Base-by-base conservation (phyloP, 2,113 vertebrate genomes). In the Ceyx melanurus region DNA sequence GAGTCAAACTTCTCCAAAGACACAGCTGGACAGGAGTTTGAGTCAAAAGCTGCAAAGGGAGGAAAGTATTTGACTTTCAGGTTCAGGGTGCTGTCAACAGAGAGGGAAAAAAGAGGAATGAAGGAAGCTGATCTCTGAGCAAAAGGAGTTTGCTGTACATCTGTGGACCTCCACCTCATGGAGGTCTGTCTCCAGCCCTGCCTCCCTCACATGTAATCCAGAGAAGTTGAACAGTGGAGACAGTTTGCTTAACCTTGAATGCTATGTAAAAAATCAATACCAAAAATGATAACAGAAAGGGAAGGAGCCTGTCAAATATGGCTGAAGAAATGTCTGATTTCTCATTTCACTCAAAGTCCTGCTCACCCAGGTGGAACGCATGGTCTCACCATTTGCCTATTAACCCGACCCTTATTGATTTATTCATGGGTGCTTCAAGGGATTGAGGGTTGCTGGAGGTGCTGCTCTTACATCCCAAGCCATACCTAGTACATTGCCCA, bases 261-360 rank as follows among this genome's bases (percentile, higher is more conserved):
- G 60, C 31, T 29, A 15, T 0, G 1, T 13, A 15, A 81, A 74
- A 80, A 92, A 73, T 66, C 89, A 80, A 31, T 79, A 53, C 42
- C 4, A 10, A 15, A 60, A 62, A 89, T 18, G 76, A 37, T 10
- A 81, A 67, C 0, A 0, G 67, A 35, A 86, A 57, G 67, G 68
- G 85, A 95, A 95, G 73, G 74, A 88, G 79, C 64, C 65, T 62
- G 73, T 86, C 56, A 64, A 88, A 86, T 71, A 40, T 5, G 80
- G 82, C 74, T 83, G 71, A 31, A 90, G 95, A 90, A 89, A 82
- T 60, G 72, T 89, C 93, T 92, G 60, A 93, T 89, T 92, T 93
- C 90, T 94, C 70, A 60, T 89, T 86, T 78, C 85, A 71, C 62
- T 66, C 62, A 2, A 82, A 61, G 74, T 56, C 83, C 82, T 89